Percentiles rank a stretch among this genome's conserved stretches.
Conservation (phyloP, 2,888 invertebrate species). For the Lithophane ornitopus region DNA sequence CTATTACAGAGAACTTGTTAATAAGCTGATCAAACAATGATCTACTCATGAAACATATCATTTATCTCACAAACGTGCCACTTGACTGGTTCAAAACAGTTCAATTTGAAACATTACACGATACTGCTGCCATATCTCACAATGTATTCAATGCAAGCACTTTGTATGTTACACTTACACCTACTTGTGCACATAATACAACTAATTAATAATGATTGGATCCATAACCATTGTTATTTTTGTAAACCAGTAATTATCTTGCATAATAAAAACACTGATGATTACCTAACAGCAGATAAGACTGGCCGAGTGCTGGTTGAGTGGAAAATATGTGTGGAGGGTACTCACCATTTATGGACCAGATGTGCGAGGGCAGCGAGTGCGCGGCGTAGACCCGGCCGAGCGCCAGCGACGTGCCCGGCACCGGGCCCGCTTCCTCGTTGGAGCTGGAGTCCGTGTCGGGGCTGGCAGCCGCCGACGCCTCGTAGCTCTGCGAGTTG, state of each 20-base stretch:
- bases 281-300: slow-evolving; percentile 52
- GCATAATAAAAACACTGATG: slow-evolving; percentile 31
- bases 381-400: slow-evolving; percentile 96
- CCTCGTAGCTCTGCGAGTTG: slow-evolving; percentile 92
- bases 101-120: slow-evolving; percentile 30
- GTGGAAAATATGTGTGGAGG: background rate
- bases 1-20: slow-evolving; percentile 47
- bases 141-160: slow-evolving; percentile 11
- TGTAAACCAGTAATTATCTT: slow-evolving; percentile 9
- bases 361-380: slow-evolving; percentile 97
- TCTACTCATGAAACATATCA: slow-evolving; percentile 40
- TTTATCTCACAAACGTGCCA: slow-evolving; percentile 45
- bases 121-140: slow-evolving; percentile 19
- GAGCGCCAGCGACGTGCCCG: slow-evolving; percentile 90
- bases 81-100: slow-evolving; percentile 35
- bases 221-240: slow-evolving; percentile 27
- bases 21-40: slow-evolving; percentile 55
- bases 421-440: slow-evolving; percentile 90
- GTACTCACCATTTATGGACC: slow-evolving; percentile 96
- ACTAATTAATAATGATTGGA: slow-evolving; percentile 16
- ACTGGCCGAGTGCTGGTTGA: slow-evolving; percentile 7
- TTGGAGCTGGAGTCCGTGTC: slow-evolving; percentile 93
- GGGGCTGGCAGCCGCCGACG: slow-evolving; percentile 92
- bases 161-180: slow-evolving; percentile 9
- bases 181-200: slow-evolving; percentile 13